These are phyloP conservation scores for Onychomys arenicola DNA, from an alignment of 2,797 vertebrate genomes.

Conservation along the genomic window DNA sequence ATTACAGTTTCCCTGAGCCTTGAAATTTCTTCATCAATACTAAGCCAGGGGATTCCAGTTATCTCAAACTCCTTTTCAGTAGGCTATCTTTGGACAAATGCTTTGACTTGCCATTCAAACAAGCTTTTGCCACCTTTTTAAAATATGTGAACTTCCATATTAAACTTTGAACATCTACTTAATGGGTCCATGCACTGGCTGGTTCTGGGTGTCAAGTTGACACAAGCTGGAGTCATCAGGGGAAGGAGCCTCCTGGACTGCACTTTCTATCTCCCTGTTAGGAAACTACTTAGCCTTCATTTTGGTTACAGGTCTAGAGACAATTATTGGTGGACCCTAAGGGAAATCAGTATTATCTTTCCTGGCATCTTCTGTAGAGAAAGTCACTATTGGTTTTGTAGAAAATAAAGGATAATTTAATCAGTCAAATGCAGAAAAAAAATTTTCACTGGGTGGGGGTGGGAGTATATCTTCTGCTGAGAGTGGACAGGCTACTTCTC, in stretches of 20 bases:
- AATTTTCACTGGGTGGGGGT: neutral
- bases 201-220: neutral
- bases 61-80: neutral
- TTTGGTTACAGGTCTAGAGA: neutral
- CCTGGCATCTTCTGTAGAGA: neutral
- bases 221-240: neutral
- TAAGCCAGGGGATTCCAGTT: neutral
- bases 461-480: neutral
- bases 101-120: neutral
- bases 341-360: neutral
- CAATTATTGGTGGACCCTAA: neutral
- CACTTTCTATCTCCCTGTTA: neutral
- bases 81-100: neutral
- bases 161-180: neutral
- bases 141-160: neutral
- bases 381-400: neutral
- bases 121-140: neutral
- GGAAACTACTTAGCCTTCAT: neutral
- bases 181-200: neutral
- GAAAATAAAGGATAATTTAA: neutral
- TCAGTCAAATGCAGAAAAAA: neutral
- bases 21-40: neutral
- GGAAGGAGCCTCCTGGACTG: neutral
- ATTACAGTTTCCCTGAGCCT: neutral
- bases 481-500: neutral